Conservation (phyloP, 2,888 invertebrate species). For the Ormyrus labotus region DNA sequence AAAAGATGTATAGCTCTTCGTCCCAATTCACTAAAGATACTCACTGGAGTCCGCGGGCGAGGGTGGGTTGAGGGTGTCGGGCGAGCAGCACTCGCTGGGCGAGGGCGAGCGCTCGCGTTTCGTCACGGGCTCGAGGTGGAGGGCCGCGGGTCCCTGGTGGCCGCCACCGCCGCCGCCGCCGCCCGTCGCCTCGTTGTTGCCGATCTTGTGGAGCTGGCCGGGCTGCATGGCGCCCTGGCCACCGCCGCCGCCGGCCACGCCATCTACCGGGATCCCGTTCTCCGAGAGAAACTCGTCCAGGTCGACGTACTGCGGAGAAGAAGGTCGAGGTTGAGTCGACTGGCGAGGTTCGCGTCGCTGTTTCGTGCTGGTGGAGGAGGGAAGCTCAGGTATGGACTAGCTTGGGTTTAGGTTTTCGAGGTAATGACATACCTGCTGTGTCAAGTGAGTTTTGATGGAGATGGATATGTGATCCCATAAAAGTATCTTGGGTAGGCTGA, state of each 20-base stretch:
- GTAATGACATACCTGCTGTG: too few relatives aligned
- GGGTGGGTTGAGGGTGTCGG: constrained; percentile 91
- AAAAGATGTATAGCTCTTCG: constrained; percentile 13
- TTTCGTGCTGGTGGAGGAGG: background rate
- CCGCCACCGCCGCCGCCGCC: constrained; percentile 67
- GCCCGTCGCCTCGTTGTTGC: constrained; percentile 65
- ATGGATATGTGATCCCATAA: too few relatives aligned
- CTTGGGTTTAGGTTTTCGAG: too few relatives aligned
- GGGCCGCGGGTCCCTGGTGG: constrained; percentile 81
- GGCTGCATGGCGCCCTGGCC: constrained; percentile 77
- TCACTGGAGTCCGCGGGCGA: constrained; percentile 94
- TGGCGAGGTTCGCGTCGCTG: background rate
- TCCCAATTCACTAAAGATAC: constrained; percentile 70
- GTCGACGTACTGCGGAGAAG: constrained; percentile 90
- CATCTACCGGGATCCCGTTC: constrained; percentile 93
- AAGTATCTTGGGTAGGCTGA: too few relatives aligned
- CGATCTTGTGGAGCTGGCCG: constrained; percentile 73
- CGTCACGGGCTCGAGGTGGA: constrained; percentile 83
- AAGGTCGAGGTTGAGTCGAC: background rate
- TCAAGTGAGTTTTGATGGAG: too few relatives aligned
- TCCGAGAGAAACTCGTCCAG: constrained; percentile 97
- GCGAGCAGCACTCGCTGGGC: constrained; percentile 92
- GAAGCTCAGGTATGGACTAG: too few relatives aligned
- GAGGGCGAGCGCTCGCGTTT: constrained; percentile 92
- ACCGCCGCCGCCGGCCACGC: constrained; percentile 81